Evolutionary conservation across 2,797 vertebrate genomes (phyloP).

Genomic region (Leuciscus waleckii): DNA sequence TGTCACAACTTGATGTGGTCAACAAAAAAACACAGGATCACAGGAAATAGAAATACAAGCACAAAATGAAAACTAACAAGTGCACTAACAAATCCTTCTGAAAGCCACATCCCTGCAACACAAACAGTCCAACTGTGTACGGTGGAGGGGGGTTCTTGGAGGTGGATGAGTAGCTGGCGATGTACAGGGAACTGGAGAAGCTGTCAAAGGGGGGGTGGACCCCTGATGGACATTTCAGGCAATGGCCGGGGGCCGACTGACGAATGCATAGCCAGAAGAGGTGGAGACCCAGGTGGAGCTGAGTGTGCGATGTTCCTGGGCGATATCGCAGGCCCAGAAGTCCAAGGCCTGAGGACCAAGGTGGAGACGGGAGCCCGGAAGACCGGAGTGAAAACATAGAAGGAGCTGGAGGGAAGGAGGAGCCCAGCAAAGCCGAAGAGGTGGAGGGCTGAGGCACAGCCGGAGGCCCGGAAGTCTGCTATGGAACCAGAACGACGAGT

Average conservation of each 20-base stretch:
- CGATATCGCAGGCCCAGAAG: not conserved
- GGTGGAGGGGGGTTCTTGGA: not conserved
- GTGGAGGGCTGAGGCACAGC: not conserved
- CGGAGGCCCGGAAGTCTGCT: not conserved
- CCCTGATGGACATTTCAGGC: too few relatives aligned
- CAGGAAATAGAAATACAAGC: not conserved
- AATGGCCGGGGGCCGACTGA: not conserved
- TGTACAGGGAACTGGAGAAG: not conserved
- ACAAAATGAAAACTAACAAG: not conserved
- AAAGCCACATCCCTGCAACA: not conserved
- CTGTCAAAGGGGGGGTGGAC: too few relatives aligned
- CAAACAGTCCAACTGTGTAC: not conserved
- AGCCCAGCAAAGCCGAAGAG: not conserved
- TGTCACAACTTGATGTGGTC: not conserved
- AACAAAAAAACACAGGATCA: not conserved
- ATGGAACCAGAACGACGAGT: not conserved
- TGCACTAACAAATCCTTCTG: not conserved
- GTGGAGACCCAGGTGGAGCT: not conserved
- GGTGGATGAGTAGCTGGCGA: not conserved
- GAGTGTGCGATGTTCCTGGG: not conserved
- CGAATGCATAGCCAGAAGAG: not conserved
- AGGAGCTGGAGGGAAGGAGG: not conserved
- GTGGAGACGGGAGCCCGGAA: not conserved
- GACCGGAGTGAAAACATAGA: not conserved
- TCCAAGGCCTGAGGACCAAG: not conserved